Conservation (phyloP, 2,797 vertebrate species). For the Eurystomus glaucurus region DNA sequence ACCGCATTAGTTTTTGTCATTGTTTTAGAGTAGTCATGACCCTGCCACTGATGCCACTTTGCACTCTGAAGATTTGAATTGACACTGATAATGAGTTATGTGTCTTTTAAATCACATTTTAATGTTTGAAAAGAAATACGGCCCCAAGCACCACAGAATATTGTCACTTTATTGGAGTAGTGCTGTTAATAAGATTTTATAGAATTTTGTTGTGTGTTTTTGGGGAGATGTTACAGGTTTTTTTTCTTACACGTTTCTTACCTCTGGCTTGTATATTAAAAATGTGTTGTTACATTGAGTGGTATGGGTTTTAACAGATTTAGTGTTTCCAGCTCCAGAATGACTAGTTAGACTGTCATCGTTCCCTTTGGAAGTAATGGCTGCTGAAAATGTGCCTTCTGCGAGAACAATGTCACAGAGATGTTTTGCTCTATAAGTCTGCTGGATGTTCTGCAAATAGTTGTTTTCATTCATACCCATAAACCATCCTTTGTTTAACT, state of each 20-base stretch:
- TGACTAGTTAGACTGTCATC: not conserved
- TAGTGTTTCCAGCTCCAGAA: not conserved
- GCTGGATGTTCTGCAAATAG: not conserved
- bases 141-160: not conserved
- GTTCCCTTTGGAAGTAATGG: not conserved
- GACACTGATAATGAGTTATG: not conserved
- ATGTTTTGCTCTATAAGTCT: not conserved
- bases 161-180: not conserved
- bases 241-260: not conserved
- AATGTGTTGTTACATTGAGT: not conserved
- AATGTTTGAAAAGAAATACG: not conserved
- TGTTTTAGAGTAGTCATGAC: not conserved
- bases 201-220: not conserved
- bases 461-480: not conserved
- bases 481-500: not conserved
- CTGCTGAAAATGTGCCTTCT: not conserved
- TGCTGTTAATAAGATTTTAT: not conserved
- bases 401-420: rapidly evolving
- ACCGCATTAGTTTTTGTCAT: not conserved
- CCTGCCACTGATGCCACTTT: not conserved
- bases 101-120: not conserved
- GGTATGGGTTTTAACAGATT: not conserved
- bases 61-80: not conserved
- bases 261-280: not conserved
- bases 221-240: not conserved